Base-by-base conservation (phyloP, 2,797 vertebrate species). In the Chelon auratus region DNA sequence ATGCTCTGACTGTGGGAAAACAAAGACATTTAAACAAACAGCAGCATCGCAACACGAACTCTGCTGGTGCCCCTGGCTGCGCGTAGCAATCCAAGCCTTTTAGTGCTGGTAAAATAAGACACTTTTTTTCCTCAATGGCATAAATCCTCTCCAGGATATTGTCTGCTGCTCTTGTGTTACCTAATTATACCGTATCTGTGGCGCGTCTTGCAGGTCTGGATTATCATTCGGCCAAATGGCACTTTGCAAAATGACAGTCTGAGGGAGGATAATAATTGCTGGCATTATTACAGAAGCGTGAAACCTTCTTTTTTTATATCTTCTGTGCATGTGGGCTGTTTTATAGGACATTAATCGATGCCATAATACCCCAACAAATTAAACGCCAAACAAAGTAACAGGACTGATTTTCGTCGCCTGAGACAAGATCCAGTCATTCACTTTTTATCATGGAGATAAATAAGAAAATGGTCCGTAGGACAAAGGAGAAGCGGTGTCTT, bases 1-100 rank as follows among this genome's bases (percentile, higher is more conserved):
- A 20, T 54, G 26, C 26, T 45, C 30, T 83, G 54, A 63, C 62
- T 43, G 40, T 75, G 43, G 68, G 78, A 84, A 83, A 80, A 82
- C 68, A 87, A 86, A 89, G 68, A 75, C 79, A 77, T 81, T 54
- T 86, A 78, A 67, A 42, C 24, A 53, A 50, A 65, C 65, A 65
- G 63, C 66, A 55, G 43, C 42, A 53, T 30, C 48, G 42, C 22
- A 20, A 75, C 58, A 84, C 56, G 26, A 83, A 83, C 68, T 81
- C 52, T 26, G 18, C 12, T 72, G 48, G 10, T 70, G 66, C 73
- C 54, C 69, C 53, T 4, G 55, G 78, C 78, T 79, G 71, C 74
- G 71, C 53, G 43, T 18, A 45, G 65, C 64, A 43, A 60, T 72
- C 43, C 54, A 60, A 39, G 11, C 62, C 6, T 67, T 77, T 77